A percentile compares a stretch with the other conserved stretches of the same genome.
Evolutionary conservation across 2,797 vertebrate genomes (phyloP).

Genomic region (Rhabdomys pumilio): DNA sequence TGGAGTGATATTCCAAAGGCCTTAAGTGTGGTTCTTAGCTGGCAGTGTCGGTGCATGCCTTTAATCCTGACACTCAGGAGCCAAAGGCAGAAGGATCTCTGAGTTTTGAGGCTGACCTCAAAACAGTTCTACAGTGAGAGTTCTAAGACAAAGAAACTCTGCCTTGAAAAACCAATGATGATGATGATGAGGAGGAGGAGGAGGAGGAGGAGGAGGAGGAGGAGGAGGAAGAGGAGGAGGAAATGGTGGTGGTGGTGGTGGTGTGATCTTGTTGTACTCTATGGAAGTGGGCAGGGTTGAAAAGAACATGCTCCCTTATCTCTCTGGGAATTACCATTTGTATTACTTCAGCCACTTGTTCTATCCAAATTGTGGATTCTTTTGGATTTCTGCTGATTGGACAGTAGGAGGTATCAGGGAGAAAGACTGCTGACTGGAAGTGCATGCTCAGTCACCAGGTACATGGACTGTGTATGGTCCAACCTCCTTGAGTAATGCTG

Average conservation of each 20-base stretch:
- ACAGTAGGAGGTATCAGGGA: neutral
- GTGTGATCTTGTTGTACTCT: neutral
- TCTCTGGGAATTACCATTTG: neutral
- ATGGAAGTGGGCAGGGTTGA: neutral
- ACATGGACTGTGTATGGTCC: neutral
- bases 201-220: neutral
- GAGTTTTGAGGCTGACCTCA: neutral
- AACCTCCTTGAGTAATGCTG: neutral
- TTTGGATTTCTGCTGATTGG: neutral
- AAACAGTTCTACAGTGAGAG: neutral
- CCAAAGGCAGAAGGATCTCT: neutral
- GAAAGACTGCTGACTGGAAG: neutral
- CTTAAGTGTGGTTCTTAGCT: neutral
- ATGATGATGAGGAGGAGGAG: neutral
- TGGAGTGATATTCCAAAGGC: neutral
- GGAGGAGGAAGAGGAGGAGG: too few relatives aligned
- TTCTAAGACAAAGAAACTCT: neutral
- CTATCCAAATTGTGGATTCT: neutral
- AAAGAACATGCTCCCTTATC: neutral
- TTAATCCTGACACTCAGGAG: neutral
- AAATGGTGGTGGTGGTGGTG: neutral
- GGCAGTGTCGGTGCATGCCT: fast-evolving
- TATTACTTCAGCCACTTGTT: slow-evolving; percentile 36
- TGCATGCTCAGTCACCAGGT: neutral
- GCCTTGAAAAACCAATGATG: neutral